Evolutionary conservation across 2,797 vertebrate species (phyloP).

Genomic region (Microchirus variegatus): DNA sequence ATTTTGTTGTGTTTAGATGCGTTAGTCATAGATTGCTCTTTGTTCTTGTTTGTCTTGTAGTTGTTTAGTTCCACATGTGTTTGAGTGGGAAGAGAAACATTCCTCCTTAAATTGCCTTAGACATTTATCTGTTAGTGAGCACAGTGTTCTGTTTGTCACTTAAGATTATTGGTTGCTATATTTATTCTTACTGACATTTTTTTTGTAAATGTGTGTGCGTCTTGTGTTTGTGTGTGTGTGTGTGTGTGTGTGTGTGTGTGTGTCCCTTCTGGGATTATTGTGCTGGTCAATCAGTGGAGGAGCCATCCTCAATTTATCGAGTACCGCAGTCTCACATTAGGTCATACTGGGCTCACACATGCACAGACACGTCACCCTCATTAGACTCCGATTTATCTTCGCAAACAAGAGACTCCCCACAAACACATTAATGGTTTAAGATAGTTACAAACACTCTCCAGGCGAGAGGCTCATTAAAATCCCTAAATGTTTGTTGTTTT

Average conservation of each 20-base stretch:
- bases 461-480: slow-evolving; percentile 3
- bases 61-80: slow-evolving; percentile 43
- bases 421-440: slow-evolving; percentile 70
- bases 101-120: not conserved
- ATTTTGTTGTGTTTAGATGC: slow-evolving; percentile 28
- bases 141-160: slow-evolving; percentile 16
- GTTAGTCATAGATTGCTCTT: slow-evolving; percentile 20
- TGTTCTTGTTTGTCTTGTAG: slow-evolving; percentile 8
- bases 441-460: slow-evolving; percentile 43
- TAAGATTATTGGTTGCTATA: slow-evolving; percentile 26
- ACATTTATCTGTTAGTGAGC: slow-evolving; percentile 20
- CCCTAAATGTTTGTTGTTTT: slow-evolving; percentile 1
- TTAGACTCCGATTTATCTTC: slow-evolving; percentile 78
- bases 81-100: slow-evolving; percentile 20
- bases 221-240: slow-evolving; percentile 42
- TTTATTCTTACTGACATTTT: slow-evolving; percentile 25
- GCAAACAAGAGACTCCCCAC: slow-evolving; percentile 48
- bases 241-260: slow-evolving; percentile 19
- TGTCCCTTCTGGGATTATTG: slow-evolving; percentile 76
- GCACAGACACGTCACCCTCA: slow-evolving; percentile 60
- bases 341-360: slow-evolving; percentile 58
- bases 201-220: not conserved
- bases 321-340: slow-evolving; percentile 72
- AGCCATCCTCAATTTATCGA: slow-evolving; percentile 75
- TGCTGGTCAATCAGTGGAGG: slow-evolving; percentile 84